Evolutionary conservation across 1,140 invertebrate genomes (phyloP).

Genomic region (Drosophila micromelanica): DNA sequence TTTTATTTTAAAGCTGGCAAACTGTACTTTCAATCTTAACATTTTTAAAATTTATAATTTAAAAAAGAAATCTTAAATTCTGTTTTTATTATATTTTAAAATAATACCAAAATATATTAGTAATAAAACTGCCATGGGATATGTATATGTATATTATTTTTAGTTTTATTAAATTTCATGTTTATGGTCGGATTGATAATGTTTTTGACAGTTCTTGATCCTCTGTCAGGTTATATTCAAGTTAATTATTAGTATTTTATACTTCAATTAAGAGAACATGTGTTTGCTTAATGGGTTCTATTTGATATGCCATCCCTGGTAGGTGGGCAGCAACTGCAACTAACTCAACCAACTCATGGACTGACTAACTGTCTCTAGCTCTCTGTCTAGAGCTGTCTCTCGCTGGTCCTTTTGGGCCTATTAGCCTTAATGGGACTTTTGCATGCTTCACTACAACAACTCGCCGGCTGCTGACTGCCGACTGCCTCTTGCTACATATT

Average conservation of each 20-base stretch:
- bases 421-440: constrained; percentile 75
- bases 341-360: constrained; percentile 48
- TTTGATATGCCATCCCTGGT: constrained; percentile 21
- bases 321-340: constrained; percentile 18
- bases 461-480: constrained; percentile 40
- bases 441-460: constrained; percentile 71
- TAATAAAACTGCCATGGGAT: too few species aligned
- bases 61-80: too few species aligned
- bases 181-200: too few species aligned
- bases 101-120: too few species aligned
- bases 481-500: constrained; percentile 42
- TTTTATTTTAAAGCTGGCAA: too few species aligned
- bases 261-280: not conserved
- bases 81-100: too few species aligned
- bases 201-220: too few species aligned
- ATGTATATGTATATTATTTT: too few species aligned
- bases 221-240: too few species aligned
- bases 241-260: not conserved
- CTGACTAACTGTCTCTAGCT: constrained; percentile 46
- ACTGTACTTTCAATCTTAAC: too few species aligned
- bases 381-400: constrained; percentile 46
- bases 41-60: too few species aligned
- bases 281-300: not conserved
- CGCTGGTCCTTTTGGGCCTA: constrained; percentile 66
- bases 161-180: too few species aligned